phyloP scores from a whole-genome alignment of 2,888 invertebrate species.

The Plutella xylostella region DNA sequence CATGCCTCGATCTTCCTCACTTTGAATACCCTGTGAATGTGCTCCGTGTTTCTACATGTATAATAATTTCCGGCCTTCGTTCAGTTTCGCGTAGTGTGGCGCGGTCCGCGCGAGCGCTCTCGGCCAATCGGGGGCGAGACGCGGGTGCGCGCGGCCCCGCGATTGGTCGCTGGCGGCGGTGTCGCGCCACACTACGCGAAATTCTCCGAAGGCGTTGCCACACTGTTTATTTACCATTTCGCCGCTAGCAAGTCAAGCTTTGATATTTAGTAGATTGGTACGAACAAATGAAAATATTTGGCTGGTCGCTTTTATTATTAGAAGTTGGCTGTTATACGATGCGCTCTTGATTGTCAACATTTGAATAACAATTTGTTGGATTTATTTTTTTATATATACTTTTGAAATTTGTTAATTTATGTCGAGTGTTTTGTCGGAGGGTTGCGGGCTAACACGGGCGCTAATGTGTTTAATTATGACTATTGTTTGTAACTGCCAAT shows the following conservation, averaged over 20 bases:
- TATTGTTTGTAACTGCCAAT: constrained; percentile 7
- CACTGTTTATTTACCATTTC: constrained; percentile 42
- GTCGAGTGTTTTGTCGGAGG: constrained; percentile 22
- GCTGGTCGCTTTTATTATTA: constrained; percentile 55
- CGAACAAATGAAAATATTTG: constrained; percentile 41
- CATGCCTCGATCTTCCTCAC: constrained; percentile 47
- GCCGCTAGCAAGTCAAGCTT: constrained; percentile 54
- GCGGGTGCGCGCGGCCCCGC: constrained; percentile 18
- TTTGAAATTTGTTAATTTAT: constrained; percentile 18
- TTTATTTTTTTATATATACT: background rate
- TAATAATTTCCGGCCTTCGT: constrained; percentile 24
- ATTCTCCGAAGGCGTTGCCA: constrained; percentile 25
- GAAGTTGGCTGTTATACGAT: constrained; percentile 52
- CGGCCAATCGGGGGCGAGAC: constrained; percentile 24
- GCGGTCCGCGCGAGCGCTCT: constrained; percentile 17
- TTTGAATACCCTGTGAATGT: constrained; percentile 48
- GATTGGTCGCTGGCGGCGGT: background rate
- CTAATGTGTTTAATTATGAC: constrained; percentile 1
- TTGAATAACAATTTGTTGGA: constrained; percentile 21
- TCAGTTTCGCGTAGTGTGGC: constrained; percentile 27
- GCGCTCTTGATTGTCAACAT: constrained; percentile 40
- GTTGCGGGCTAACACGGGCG: constrained; percentile 30
- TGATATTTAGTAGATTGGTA: constrained; percentile 22
- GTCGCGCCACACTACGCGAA: constrained; percentile 21
- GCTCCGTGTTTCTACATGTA: constrained; percentile 41